Percentiles rank a stretch among this genome's conserved stretches.
These are phyloP conservation scores for Drosophila peninsularis DNA, from an alignment of 2,888 invertebrate genomes.

Conservation along the genomic window DNA sequence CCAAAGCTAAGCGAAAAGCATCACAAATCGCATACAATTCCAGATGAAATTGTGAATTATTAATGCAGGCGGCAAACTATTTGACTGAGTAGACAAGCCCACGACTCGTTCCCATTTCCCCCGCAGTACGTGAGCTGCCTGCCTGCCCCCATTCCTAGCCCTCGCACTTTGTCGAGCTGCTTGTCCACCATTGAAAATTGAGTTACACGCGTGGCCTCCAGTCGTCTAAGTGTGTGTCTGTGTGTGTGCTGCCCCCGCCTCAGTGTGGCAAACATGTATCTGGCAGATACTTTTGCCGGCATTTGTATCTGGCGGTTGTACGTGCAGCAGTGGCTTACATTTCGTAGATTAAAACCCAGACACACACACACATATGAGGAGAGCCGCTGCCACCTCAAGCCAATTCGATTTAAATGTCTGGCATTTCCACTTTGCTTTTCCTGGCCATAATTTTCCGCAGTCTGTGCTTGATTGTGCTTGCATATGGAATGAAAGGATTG, in stretches of 20 bases:
- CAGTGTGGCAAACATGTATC: slow-evolving; percentile 52
- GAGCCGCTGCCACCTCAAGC: slow-evolving; percentile 58
- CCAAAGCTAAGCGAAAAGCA: slow-evolving; percentile 75
- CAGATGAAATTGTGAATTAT: slow-evolving; percentile 84
- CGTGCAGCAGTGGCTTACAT: slow-evolving; percentile 72
- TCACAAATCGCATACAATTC: slow-evolving; percentile 83
- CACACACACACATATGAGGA: slow-evolving; percentile 7
- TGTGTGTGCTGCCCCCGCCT: slow-evolving; percentile 55
- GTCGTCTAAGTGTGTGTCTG: slow-evolving; percentile 17
- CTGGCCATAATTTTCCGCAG: slow-evolving; percentile 69
- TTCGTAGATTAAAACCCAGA: slow-evolving; percentile 71
- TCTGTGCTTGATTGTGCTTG: slow-evolving; percentile 29
- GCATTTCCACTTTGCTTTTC: slow-evolving; percentile 76
- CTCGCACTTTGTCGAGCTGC: slow-evolving; percentile 14
- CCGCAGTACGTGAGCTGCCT: slow-evolving; percentile 47
- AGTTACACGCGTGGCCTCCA: slow-evolving; percentile 76
- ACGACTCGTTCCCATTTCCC: slow-evolving; percentile 39
- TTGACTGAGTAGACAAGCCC: slow-evolving; percentile 80
- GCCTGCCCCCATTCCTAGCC: background rate
- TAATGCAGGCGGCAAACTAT: slow-evolving; percentile 81
- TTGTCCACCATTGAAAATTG: slow-evolving; percentile 79
- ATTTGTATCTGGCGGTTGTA: slow-evolving; percentile 63
- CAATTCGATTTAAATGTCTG: slow-evolving; percentile 82
- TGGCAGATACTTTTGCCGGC: slow-evolving; percentile 71
- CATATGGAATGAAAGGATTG: slow-evolving; percentile 42